Evolutionary conservation across 2,888 invertebrate genomes (phyloP), one percentile per base, ranked within the genome.

Genomic region (Trachelus troglodyta): DNA sequence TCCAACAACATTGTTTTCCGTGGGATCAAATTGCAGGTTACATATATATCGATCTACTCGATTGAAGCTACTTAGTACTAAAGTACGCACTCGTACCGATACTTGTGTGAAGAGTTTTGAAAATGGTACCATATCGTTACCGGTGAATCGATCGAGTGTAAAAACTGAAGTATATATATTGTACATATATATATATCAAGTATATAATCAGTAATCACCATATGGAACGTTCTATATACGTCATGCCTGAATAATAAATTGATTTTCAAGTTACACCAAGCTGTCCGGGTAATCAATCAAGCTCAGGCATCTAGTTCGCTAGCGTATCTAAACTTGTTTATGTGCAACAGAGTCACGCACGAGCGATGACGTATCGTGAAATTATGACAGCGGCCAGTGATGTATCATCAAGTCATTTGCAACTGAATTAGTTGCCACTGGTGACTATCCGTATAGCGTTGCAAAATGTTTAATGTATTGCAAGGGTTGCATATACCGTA

Each of bases 291-390:
- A 81, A 85, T 85, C 84, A 82, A 85, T 85, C 85, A 85, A 79
- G 74, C 77, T 68, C 76, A 78, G 76, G 75, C 80, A 80, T 79
- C 81, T 74, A 80, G 82, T 81, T 83, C 80, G 77, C 80, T 77
- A 77, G 78, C 79, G 78, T 77, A 76, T 80, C 81, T 79, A 82
- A 84, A 84, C 82, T 83, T 82, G 83, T 86, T 86, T 83, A 83
- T 83, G 82, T 80, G 82, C 81, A 78, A 77, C 74, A 80, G 81
- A 83, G 85, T 85, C 85, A 84, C 84, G 85, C 85, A 81, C 79
- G 81, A 78, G 76, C 81, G 84, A 85, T 86, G 86, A 86, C 84
- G 83, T 85, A 86, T 85, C 81, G 83, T 80, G 76, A 77, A 83
- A 81, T 83, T 80, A 80, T 81, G 80, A 79, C 81, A 78, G 80